Evolutionary conservation across 2,888 invertebrate species (phyloP).

Genomic region (Ochropleura plecta): DNA sequence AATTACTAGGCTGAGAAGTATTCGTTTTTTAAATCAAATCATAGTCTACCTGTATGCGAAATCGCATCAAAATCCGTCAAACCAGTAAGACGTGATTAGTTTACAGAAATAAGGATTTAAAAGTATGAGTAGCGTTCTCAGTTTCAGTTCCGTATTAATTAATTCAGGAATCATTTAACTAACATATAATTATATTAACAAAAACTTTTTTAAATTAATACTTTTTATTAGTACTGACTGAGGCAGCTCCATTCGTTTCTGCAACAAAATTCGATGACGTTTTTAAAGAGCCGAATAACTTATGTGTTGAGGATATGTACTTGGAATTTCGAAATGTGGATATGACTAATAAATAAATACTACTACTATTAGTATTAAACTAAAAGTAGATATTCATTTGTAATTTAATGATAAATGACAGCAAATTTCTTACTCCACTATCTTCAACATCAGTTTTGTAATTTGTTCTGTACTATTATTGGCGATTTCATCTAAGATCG

Average conservation of each 20-base stretch:
- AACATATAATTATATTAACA: no score
- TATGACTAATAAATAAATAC: conserved; percentile 24
- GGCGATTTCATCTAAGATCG: background rate
- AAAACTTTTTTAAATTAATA: background rate
- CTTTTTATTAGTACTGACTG: background rate
- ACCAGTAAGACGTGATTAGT: no score
- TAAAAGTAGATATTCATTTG: background rate
- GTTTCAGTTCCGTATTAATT: no score
- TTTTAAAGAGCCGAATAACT: conserved; percentile 68
- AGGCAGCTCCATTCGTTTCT: conserved; percentile 48
- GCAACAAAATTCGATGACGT: conserved; percentile 47
- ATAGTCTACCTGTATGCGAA: no score
- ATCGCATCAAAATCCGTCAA: no score
- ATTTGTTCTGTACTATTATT: background rate
- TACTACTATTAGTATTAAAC: background rate
- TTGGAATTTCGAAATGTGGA: conserved; percentile 50
- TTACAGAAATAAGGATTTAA: no score
- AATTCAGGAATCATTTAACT: no score
- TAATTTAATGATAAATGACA: background rate
- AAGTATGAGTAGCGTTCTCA: no score
- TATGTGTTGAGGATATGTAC: conserved; percentile 52
- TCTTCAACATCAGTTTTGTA: background rate
- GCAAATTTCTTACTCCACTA: background rate
- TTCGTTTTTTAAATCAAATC: no score
- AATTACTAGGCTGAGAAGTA: no score